Percentiles rank a stretch among this genome's conserved stretches.
Conservation (phyloP, 2,113 vertebrate species). For the Pipra filicauda region DNA sequence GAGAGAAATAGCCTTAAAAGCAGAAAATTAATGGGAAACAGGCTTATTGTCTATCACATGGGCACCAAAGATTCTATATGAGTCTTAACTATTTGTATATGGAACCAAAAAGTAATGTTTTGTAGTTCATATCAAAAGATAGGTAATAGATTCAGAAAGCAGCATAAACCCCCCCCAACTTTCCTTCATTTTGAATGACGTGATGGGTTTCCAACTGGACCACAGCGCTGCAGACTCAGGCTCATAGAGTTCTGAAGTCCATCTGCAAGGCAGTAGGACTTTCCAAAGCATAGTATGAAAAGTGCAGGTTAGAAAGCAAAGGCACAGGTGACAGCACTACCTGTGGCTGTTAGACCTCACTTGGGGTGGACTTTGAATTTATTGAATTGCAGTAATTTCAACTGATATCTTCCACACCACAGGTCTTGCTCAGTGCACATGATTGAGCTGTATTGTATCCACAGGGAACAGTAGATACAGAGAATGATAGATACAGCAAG, state of each 20-base stretch:
- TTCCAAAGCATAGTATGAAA: background rate
- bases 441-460: background rate
- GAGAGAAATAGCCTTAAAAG: background rate
- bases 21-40: background rate
- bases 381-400: background rate
- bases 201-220: background rate
- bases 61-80: background rate
- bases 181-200: background rate
- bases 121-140: background rate
- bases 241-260: background rate
- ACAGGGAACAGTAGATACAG: background rate
- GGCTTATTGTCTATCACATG: background rate
- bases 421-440: background rate
- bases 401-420: rapidly evolving
- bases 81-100: background rate
- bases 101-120: background rate
- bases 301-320: background rate
- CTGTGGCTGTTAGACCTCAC: background rate
- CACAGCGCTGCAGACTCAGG: rapidly evolving
- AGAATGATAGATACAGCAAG: background rate
- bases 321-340: background rate
- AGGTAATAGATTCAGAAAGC: background rate
- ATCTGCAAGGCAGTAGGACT: background rate
- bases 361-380: background rate
- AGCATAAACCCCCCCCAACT: background rate